Percentiles rank a stretch among this genome's conserved stretches.
Conservation (phyloP, 2,113 vertebrate species). For the Apaloderma vittatum region DNA sequence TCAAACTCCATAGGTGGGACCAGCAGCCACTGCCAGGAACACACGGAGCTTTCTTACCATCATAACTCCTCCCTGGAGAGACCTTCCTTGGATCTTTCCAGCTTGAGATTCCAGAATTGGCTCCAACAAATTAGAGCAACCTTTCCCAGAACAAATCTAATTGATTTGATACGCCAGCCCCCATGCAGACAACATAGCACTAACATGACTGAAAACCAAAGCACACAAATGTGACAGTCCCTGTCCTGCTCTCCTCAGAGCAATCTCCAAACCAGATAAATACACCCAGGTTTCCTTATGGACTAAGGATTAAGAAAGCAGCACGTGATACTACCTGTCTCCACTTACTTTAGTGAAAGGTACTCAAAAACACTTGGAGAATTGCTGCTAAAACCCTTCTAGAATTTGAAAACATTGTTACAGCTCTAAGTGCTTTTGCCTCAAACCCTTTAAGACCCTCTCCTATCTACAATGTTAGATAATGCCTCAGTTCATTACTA, state of each 20-base stretch:
- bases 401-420: not conserved
- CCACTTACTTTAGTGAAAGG: not conserved
- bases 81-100: not conserved
- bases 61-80: not conserved
- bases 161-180: not conserved
- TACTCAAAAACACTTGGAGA: not conserved
- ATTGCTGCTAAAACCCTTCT: not conserved
- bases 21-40: not conserved
- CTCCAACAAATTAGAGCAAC: not conserved
- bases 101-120: not conserved
- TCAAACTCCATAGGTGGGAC: not conserved
- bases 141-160: not conserved
- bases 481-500: constrained; percentile 1
- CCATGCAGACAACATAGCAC: accelerated
- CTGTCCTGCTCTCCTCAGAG: not conserved
- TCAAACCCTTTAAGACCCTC: not conserved
- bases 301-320: not conserved
- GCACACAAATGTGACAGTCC: not conserved
- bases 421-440: not conserved
- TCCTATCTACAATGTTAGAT: not conserved
- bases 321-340: not conserved
- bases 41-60: not conserved
- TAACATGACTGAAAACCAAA: not conserved
- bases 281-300: not conserved
- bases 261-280: not conserved